Base-by-base conservation (phyloP, 1,140 invertebrate species). In the Drosophila serrata region DNA sequence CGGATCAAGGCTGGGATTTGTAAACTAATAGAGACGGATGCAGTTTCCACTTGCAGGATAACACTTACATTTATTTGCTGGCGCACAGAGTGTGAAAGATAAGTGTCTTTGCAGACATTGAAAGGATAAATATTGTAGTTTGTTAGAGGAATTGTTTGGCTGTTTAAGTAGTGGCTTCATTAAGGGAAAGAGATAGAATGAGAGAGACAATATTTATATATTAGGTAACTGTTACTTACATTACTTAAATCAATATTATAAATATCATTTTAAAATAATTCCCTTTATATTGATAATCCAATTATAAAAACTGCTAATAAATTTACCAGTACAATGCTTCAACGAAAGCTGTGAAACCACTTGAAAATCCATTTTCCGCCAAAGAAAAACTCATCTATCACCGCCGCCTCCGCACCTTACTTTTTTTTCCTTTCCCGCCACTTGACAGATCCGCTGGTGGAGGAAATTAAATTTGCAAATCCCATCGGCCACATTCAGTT, bases 381-480 rank as follows among this genome's bases (percentile, higher is more conserved):
- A 19, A 39, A 40, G n/a, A 31, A 42, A 58, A 72, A 37, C 13
- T 31, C 43, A 72, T 72, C 69, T 72, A 72, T 72, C 69, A 70
- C 33, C 63, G n/a, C 24, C 31, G 6, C 37, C 65, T 27, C 37
- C 17, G 11, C 31, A 22, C 15, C 17, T 17, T 59, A 12, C 15
- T 42, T 72, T 22, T 51, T 56, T 64, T 8, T 24, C 1, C 2
- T n/a, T 64, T 17, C 57, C 57, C 40, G 15, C 74, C 73, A 53
- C 63, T 74, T 67, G 78, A 81, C 74, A 59, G 57, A 70, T 40
- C 19, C 43, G 33, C 60, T 49, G 62, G 24, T 19, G 60, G 48
- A 77, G 82, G 79, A 88, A 88, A 82, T 88, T 82, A 69, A 76
- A 87, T 82, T 82, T 61, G 57, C 61, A 78, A 78, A 60, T 70